Evolutionary conservation across 2,888 invertebrate species (phyloP), one percentile per base, ranked within the genome.

Genomic region (Parnassius glacialis): DNA sequence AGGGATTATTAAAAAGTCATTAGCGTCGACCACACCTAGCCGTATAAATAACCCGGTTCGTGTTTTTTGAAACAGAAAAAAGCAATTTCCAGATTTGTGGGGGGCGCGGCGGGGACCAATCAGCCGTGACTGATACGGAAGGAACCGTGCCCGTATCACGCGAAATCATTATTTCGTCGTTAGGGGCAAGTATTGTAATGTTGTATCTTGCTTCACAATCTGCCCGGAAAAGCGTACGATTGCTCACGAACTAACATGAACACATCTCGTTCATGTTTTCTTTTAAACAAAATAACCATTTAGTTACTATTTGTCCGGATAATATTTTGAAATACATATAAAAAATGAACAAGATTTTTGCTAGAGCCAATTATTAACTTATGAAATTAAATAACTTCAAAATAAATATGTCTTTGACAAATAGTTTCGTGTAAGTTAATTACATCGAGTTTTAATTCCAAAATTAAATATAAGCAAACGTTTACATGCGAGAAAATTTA

Each of bases 161-260:
- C 90, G 75, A 87, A 84, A 89, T 88, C 90, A 90, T 91, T 90
- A 91, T 90, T 86, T 89, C 81, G 84, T 90, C 90, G 85, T 90
- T 90, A 90, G 83, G 80, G 82, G 74, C 73, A 76, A 80, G 80
- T 81, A 80, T 82, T 83, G 83, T 83, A 78, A 75, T 77, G 62
- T 53, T 45, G 51, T 51, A 54, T 54, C 54, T 43, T 41, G 48
- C 16, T 51, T 71, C 74, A 73, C 75, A 70, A 79, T 80, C 80
- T 74, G 69, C 67, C 69, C 66, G 66, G 68, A 73, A 74, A 70
- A 74, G 43, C 41, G 42, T 44, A 13, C 34, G 41, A 45, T 51
- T 51, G n/a, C 12, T 11, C 16, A 48, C 55, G 55, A 54, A 25
- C n/a, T 43, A 43, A 34, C 34, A 34, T 34, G 34, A 34, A 34